Base-by-base conservation (phyloP, 2,113 vertebrate species). In the Aphelocoma coerulescens region DNA sequence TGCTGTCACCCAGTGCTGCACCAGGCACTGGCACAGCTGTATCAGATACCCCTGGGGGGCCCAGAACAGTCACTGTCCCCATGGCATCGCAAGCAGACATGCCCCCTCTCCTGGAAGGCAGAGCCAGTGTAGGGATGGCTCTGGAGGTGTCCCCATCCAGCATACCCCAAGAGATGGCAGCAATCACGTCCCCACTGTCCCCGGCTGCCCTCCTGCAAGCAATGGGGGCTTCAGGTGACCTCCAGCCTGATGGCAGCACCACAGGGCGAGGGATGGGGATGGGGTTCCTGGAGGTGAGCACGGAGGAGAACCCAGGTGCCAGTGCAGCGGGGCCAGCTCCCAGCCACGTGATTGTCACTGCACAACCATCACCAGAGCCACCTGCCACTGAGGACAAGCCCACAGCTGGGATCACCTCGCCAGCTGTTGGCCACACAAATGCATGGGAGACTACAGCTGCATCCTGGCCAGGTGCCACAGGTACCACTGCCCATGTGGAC, bases 321-420 rank as follows among this genome's bases (percentile, higher is more conserved):
- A 62, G 46, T 20, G 13, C 63, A 73, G 43, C 0, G 0, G 26
- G 21, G 8, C 16, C 61, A 59, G 5, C 41, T 75, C 44, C 71
- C 62, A 85, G 49, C 58, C 74, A 22, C 0, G 0, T 0, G 0
- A 19, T 14, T 1, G 3, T 65, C 74, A 68, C 69, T 3, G 1
- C n/a, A 2, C 7, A 55, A 10, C 44, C 78, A 72, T 17, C 90
- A 49, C 41, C 66, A 63, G 35, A 89, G 37, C 41, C 66, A 20
- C 7, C 32, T 62, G 23, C 35, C 3, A 1, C 59, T 39, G 65
- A 55, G 28, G 35, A 74, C 1, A 1, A 68, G 26, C 33, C 48
- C 69, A 30, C 1, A 0, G 15, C 28, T 2, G 3, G 33, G 10
- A 6, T 14, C 18, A 81, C 51, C 48, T 92, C 0, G 0, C 54